A percentile compares a stretch with the other conserved stretches of the same genome.
These are phyloP conservation scores for Anoncus sp. DNA, from an alignment of 2,888 invertebrate species.

Conservation along the genomic window DNA sequence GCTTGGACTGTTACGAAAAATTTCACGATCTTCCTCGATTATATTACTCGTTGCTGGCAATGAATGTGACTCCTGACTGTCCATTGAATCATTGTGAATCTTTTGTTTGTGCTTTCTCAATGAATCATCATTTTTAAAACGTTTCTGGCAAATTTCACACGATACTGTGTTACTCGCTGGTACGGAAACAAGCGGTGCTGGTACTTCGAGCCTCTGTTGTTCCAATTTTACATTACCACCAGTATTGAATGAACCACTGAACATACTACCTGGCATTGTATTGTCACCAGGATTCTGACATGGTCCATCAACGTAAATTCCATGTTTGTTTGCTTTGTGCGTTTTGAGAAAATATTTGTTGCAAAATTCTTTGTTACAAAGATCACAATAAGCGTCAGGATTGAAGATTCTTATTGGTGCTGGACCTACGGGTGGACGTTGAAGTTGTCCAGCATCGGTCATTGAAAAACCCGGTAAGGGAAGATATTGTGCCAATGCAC, in stretches of 20 bases:
- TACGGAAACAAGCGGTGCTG: conserved; percentile 49
- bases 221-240: conserved; percentile 72
- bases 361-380: conserved; percentile 99
- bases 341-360: conserved; percentile 99
- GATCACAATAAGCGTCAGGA: conserved; percentile 98
- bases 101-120: conserved; percentile 89
- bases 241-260: conserved; percentile 66
- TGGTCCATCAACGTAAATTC: conserved; percentile 90
- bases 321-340: conserved; percentile 99
- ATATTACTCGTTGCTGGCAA: conserved; percentile 62
- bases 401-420: conserved; percentile 91
- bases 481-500: conserved; percentile 80
- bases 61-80: conserved; percentile 69
- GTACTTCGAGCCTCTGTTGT: conserved; percentile 65
- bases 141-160: conserved; percentile 90
- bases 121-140: conserved; percentile 90
- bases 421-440: conserved; percentile 85
- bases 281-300: conserved; percentile 73
- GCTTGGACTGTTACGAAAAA: conserved; percentile 75
- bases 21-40: conserved; percentile 74
- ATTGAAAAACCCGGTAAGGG: conserved; percentile 85
- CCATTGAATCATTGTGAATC: conserved; percentile 85
- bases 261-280: conserved; percentile 62
- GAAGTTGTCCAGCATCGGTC: conserved; percentile 80
- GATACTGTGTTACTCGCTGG: conserved; percentile 80